Percentiles rank a stretch among this genome's conserved stretches.
These are phyloP conservation scores for Choreutis nemorana DNA, from an alignment of 2,888 invertebrate species.

Conservation along the genomic window DNA sequence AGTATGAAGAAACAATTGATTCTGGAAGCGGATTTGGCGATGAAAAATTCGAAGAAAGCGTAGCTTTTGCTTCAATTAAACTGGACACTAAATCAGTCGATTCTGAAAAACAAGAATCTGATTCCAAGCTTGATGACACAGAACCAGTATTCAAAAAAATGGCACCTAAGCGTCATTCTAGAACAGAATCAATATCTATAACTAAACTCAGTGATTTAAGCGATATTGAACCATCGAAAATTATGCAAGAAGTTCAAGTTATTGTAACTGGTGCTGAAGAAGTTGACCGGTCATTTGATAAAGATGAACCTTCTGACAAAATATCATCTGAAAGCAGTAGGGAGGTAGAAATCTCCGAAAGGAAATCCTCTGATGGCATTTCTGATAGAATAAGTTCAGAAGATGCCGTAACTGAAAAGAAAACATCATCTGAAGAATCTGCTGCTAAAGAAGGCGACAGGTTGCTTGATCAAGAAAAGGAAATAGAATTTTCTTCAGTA, in stretches of 20 bases:
- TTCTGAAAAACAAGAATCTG: conserved; percentile 43
- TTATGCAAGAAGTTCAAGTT: conserved; percentile 53
- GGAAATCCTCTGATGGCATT: conserved; percentile 59
- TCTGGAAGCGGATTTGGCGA: conserved; percentile 61
- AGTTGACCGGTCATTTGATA: conserved; percentile 45
- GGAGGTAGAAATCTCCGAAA: conserved; percentile 58
- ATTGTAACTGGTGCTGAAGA: conserved; percentile 60
- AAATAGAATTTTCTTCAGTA: conserved; percentile 15
- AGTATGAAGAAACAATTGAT: conserved; percentile 54
- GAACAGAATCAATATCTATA: conserved; percentile 55
- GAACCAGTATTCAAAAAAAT: conserved; percentile 53
- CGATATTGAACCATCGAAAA: conserved; percentile 30
- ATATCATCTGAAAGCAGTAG: conserved; percentile 61
- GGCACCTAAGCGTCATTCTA: conserved; percentile 51
- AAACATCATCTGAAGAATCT: conserved; percentile 57
- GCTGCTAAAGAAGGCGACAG: conserved; percentile 26
- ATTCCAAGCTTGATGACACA: conserved; percentile 23
- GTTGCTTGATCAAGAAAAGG: conserved; percentile 18
- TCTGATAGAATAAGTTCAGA: conserved; percentile 60
- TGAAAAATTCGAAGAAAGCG: conserved; percentile 57
- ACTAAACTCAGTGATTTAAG: conserved; percentile 49
- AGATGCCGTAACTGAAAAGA: conserved; percentile 60
- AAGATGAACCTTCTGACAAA: conserved; percentile 56
- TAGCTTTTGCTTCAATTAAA: conserved; percentile 49
- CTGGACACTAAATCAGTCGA: conserved; percentile 36